Percentiles rank a stretch among this genome's conserved stretches.
Evolutionary conservation across 2,113 vertebrate genomes (phyloP).

Genomic region (Megaleporinus macrocephalus): DNA sequence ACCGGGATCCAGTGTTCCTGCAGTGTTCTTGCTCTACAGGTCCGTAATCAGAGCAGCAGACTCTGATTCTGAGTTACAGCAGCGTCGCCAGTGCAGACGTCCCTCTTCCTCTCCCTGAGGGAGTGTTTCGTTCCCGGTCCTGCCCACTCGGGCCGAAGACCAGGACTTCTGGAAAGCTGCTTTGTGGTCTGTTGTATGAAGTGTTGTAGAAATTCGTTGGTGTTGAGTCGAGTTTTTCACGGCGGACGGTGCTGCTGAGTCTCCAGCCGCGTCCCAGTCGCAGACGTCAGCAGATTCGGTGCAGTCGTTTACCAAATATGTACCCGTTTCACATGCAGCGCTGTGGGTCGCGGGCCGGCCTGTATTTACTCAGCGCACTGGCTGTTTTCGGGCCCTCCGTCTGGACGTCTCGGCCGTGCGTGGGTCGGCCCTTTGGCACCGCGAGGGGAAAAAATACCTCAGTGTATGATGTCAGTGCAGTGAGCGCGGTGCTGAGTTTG

Average conservation of each 20-base stretch:
- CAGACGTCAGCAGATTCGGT: not conserved
- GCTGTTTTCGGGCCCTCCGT: constrained; percentile 48
- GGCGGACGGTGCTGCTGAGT: not conserved
- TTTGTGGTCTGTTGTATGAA: no score
- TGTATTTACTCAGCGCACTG: not conserved
- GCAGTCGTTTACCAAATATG: not conserved
- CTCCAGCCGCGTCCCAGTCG: not conserved
- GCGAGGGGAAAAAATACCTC: constrained; percentile 78
- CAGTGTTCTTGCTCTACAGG: no score
- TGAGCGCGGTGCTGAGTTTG: not conserved
- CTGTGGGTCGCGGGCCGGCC: not conserved
- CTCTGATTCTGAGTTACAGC: no score
- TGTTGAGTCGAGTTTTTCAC: no score
- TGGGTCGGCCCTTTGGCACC: constrained; percentile 78
- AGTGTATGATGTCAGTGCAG: constrained; percentile 78
- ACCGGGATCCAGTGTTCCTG: no score
- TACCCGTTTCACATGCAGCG: not conserved
- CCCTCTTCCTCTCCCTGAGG: no score
- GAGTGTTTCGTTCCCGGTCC: no score
- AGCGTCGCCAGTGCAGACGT: no score
- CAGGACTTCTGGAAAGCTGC: no score
- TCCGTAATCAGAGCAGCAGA: no score
- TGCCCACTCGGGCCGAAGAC: no score
- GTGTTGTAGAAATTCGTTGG: no score
- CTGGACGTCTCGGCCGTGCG: constrained; percentile 71